Evolutionary conservation across 2,113 vertebrate species (phyloP).

Genomic region (Halichoeres trimaculatus): DNA sequence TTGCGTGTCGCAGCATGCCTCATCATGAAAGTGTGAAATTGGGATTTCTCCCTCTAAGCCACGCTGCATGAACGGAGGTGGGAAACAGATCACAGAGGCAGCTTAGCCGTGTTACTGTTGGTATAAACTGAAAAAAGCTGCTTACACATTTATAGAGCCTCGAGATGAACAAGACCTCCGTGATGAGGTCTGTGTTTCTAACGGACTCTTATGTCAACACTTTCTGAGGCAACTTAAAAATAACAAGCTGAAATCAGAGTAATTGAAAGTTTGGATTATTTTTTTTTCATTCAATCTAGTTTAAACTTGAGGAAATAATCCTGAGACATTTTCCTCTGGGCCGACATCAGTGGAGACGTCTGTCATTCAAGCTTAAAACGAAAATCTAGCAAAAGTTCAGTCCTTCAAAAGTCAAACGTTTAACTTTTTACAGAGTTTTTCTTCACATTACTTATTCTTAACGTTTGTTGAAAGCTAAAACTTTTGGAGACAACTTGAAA

Average conservation of each 20-base stretch:
- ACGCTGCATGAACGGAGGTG: slow-evolving; percentile 23
- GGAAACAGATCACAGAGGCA: slow-evolving; percentile 10
- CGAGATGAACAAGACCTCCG: neutral
- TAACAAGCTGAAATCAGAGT: too few species aligned
- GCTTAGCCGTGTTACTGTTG: neutral
- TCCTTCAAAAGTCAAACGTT: neutral
- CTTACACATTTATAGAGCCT: neutral
- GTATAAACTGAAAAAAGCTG: slow-evolving; percentile 16
- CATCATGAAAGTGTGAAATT: slow-evolving; percentile 57
- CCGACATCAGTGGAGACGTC: neutral
- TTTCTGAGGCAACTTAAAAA: too few species aligned
- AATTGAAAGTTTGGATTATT: too few species aligned
- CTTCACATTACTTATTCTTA: neutral
- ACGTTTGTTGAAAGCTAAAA: neutral
- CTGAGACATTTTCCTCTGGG: too few species aligned
- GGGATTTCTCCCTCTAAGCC: slow-evolving; percentile 40
- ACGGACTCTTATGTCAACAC: neutral
- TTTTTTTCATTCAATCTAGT: too few species aligned
- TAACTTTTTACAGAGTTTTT: too few species aligned
- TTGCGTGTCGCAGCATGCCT: slow-evolving; percentile 22
- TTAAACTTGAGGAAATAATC: too few species aligned
- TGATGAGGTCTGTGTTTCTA: neutral
- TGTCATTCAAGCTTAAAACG: neutral
- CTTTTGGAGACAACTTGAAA: neutral
- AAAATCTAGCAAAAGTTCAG: neutral